Base-by-base conservation (phyloP, 2,888 invertebrate genomes). In the Cosmia pyralina region DNA sequence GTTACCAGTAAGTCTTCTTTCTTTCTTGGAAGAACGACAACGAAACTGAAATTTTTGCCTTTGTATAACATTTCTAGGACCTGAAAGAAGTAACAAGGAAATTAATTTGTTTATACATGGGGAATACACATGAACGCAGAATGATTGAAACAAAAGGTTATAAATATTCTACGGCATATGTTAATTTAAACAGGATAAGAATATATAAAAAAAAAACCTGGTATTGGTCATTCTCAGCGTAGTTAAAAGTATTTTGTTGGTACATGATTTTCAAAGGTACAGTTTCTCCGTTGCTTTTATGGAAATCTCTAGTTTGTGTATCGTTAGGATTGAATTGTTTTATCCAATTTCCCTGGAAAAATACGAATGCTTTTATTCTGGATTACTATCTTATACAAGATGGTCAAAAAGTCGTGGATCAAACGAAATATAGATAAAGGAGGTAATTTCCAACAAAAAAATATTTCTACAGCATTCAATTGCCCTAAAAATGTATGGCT, bases 31-130 rank as follows among this genome's bases (percentile, higher is more conserved):
- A 92, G 82, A 6, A 87, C 50, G 1, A 86, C 55, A 0, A 89
- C 15, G 17, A 87, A 87, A 19, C 86, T 88, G 53, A 88, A 89
- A 38, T 89, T 85, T 1, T 53, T 17, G 28, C 85, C 86, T 72
- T 88, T 82, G 79, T 92, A 92, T 0, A 34, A n/a, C 69, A 92
- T 72, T 82, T 88, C 72, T 10, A 92, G 60, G 1, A 85, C 79
- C 93, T 93, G 85, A 62, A 90, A 87, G 63, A 78, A 46, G 4
- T 28, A 53, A 38, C 5, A 69, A 48, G 3, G 5, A 7, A 8
- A 60, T 50, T 8, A 2, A 0, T 7, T 63, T 48, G 0, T 58
- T 10, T 28, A 11, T 28, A n/a, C 6, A 34, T 17, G 63, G 63
- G 19, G 3, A 34, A 15, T n/a, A 8, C 17, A 48, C 13, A 38